Base-by-base conservation (phyloP, 2,888 invertebrate species). In the Cephalotes varians region DNA sequence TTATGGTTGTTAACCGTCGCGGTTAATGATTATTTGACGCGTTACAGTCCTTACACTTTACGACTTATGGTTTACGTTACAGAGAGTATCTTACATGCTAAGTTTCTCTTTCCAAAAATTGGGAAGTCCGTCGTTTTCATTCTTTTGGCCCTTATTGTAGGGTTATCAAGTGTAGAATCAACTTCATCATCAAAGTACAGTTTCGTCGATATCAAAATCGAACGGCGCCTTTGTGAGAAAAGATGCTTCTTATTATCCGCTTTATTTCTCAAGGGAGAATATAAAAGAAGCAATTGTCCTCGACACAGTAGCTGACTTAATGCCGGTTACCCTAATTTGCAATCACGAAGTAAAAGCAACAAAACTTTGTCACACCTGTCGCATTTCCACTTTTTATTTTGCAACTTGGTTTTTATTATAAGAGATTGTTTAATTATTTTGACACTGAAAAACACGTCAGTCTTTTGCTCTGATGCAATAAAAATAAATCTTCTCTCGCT, bases 401-500 rank as follows among this genome's bases (percentile, higher is more conserved):
- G 31, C 31, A 56, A 54, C 12, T 77, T 67, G 67, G 25, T 37
- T 77, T 21, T 67, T 67, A 56, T 58, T 67, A 67, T 18, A 69
- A 79, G 56, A 69, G 44, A 56, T 44, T 47, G 6, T 34, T 69
- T 69, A 31, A 67, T 79, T 67, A 58, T 12, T 79, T 79, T 79
- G 77, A 79, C 69, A 79, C 69, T 56, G 51, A 65, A 44, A 77
- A 65, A 60, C 21, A 56, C 77, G 77, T 79, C 77, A 79, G 77
- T 79, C 77, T 79, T 79, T 69, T 79, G 56, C 79, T 85, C 87
- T 82, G 82, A 62, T 87, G 77, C 87, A 81, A 81, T 82, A 87
- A 87, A 87, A 87, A 87, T 87, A 87, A 86, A 79, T 81, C 82
- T 60, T 76, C 58, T 72, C 62, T 69, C 82, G 67, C 82, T 79